Percentiles rank a stretch among this genome's conserved stretches.
Conservation (phyloP, 2,797 vertebrate genomes). For the Falco biarmicus region DNA sequence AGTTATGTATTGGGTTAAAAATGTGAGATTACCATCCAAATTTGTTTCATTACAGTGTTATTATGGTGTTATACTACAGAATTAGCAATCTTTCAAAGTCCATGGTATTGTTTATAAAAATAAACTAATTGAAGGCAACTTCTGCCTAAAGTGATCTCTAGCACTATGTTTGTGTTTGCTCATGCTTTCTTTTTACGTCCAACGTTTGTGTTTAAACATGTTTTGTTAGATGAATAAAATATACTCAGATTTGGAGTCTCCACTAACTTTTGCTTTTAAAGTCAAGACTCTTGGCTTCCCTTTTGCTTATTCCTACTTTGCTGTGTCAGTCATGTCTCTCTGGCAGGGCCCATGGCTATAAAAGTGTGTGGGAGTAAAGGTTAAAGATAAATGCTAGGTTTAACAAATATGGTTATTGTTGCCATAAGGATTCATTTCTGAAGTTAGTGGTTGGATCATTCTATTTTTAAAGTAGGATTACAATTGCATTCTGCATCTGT, state of each 20-base stretch:
- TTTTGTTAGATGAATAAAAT: slow-evolving; percentile 10
- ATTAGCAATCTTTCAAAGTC: neutral
- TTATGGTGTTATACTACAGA: neutral
- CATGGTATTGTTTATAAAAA: neutral
- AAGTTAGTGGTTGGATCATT: neutral
- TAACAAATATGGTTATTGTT: neutral
- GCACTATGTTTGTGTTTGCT: neutral
- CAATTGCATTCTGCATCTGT: neutral
- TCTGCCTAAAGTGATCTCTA: neutral
- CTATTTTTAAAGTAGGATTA: slow-evolving; percentile 1
- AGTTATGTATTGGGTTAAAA: neutral
- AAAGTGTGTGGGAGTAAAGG: slow-evolving; percentile 38
- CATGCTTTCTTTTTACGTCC: neutral
- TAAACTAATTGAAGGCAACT: neutral
- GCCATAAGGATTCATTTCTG: neutral
- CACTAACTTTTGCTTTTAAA: slow-evolving; percentile 15
- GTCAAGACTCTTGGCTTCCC: neutral
- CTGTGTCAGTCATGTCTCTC: neutral
- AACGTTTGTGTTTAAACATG: neutral
- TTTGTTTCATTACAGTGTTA: neutral
- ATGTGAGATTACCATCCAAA: neutral
- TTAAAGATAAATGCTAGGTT: slow-evolving; percentile 32
- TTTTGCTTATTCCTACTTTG: neutral
- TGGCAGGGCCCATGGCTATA: neutral
- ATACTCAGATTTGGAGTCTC: neutral